Conservation (phyloP, 2,888 invertebrate genomes). For the Tenthredo scrophulariae region DNA sequence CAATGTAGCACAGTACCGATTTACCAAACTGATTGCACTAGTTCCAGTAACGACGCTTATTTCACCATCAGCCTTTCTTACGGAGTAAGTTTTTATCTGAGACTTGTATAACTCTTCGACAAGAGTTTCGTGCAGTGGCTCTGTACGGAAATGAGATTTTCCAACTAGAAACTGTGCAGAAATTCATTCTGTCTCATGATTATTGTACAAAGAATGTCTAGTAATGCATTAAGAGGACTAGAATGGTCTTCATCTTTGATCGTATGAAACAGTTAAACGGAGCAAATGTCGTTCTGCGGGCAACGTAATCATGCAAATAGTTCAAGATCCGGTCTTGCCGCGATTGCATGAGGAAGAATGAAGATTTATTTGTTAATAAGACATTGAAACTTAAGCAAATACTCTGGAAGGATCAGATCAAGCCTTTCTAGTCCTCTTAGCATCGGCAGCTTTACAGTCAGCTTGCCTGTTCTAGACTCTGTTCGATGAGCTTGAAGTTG, state of each 20-base stretch:
- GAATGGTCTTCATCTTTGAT: too few relatives aligned
- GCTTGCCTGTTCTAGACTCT: conserved; percentile 79
- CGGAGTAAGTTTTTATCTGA: conserved; percentile 80
- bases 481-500: conserved; percentile 80
- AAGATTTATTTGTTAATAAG: too few relatives aligned
- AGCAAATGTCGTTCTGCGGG: too few relatives aligned
- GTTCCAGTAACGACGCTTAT: conserved; percentile 78
- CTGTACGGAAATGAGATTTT: conserved; percentile 79
- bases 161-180: conserved; percentile 81
- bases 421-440: too few relatives aligned
- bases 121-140: conserved; percentile 81
- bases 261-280: too few relatives aligned
- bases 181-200: background rate
- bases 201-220: background rate
- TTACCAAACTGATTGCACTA: conserved; percentile 85
- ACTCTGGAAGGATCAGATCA: too few relatives aligned
- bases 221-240: too few relatives aligned
- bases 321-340: too few relatives aligned
- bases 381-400: too few relatives aligned
- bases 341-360: too few relatives aligned
- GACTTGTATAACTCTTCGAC: conserved; percentile 80
- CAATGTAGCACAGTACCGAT: conserved; percentile 89
- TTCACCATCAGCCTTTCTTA: conserved; percentile 61
- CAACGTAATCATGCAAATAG: too few relatives aligned
- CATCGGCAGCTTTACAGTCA: background rate